phyloP scores from a whole-genome alignment of 2,888 invertebrate genomes.

The Pardosa pseudoannulata region DNA sequence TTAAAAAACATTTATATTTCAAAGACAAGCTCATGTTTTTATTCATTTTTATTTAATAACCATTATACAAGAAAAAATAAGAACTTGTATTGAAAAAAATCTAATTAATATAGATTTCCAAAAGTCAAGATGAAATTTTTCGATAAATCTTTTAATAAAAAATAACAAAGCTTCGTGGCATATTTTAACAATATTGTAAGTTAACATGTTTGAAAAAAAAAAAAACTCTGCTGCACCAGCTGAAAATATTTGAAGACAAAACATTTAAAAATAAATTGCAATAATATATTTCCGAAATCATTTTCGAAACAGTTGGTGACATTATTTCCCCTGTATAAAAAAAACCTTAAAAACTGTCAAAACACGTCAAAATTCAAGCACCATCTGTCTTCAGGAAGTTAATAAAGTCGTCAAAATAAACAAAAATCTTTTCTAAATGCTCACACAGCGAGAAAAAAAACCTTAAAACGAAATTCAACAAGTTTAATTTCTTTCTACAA shows the following conservation, averaged over 20 bases:
- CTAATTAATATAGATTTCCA: no score
- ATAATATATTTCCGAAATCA: background rate
- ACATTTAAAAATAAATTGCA: background rate
- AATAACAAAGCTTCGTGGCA: background rate
- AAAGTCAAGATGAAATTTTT: no score
- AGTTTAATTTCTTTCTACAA: slow-evolving; percentile 68
- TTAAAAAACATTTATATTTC: no score
- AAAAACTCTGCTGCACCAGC: background rate
- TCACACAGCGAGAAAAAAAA: slow-evolving; percentile 27
- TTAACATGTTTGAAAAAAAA: no score
- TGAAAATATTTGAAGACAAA: background rate
- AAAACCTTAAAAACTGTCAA: slow-evolving; percentile 9
- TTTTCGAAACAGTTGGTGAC: background rate
- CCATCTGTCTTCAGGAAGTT: slow-evolving; percentile 27
- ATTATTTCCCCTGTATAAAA: slow-evolving; percentile 8
- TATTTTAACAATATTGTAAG: background rate
- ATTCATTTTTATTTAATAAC: no score
- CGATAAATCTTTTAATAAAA: no score
- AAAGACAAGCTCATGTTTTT: no score
- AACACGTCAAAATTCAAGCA: slow-evolving; percentile 1
- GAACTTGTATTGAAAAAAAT: no score
- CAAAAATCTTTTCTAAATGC: slow-evolving; percentile 40
- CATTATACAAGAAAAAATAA: no score
- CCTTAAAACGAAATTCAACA: slow-evolving; percentile 50
- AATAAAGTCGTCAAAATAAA: slow-evolving; percentile 65